Base-by-base conservation (phyloP, 1,140 invertebrate genomes). In the Acromyrmex heyeri region DNA sequence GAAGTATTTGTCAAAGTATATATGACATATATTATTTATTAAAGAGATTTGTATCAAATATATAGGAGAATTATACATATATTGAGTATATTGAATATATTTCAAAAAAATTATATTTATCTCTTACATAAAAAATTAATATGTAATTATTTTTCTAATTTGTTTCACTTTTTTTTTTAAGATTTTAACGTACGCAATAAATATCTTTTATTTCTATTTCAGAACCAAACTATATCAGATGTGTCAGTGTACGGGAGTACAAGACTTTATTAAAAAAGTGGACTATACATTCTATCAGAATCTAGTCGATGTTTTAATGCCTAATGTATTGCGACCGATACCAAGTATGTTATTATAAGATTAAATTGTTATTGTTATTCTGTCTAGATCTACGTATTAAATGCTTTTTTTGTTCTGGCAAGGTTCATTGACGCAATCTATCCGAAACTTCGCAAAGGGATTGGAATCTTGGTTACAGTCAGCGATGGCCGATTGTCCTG, bases 251-350 rank as follows among this genome's bases (percentile, higher is more conserved):
- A 93, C 95, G 50, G 95, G 96, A 89, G 96, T 98, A 48, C 96
- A 97, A 93, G 96, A 97, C 85, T 98, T 97, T 95, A 96, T 98
- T 70, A 96, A 97, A 62, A 96, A 96, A 86, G 98, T 98, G 55
- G 99, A 99, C 96, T 97, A 98, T 94, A 96, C 97, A 85, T 99
- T 99, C 95, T 99, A 99, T 96, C 99, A 99, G 95, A 98, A 98
- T 94, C 96, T 99, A 86, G 98, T 99, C 16, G 98, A 99, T 95
- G 97, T 99, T 91, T 96, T 99, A 55, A 98, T 99, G 95, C 99
- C 99, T 6, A 99, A 99, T 96, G 98, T 99, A 72, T 96, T 99
- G 44, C 96, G 98, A 91, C 98, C 98, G 30, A 99, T 99, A 93
- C 99, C 99, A 86, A 98, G 97, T 97, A 94, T 95, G 96, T 96